These are phyloP conservation scores for Drosophila acutilabella DNA, from an alignment of 2,888 invertebrate species.

Conservation along the genomic window DNA sequence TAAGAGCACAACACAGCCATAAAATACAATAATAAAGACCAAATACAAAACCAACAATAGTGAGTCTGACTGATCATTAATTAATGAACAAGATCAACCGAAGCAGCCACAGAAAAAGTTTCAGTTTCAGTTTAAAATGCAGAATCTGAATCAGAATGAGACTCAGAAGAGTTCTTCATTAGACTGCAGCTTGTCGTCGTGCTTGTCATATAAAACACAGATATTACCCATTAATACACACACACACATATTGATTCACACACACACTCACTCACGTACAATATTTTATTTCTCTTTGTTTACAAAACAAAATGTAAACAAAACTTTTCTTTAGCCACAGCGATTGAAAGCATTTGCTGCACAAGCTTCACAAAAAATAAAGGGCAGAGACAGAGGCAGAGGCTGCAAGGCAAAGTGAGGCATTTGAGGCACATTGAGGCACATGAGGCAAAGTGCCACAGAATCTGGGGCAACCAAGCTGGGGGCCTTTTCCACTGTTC, in stretches of 20 bases:
- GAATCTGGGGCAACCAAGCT: constrained; percentile 80
- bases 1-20: constrained; percentile 73
- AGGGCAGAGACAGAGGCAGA: constrained; percentile 42
- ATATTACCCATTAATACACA: constrained; percentile 55
- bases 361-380: constrained; percentile 57
- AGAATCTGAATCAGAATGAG: constrained; percentile 5
- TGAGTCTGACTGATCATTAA: constrained; percentile 73
- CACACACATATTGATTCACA: constrained; percentile 14
- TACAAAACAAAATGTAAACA: constrained; percentile 81
- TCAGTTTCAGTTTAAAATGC: constrained; percentile 4
- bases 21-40: constrained; percentile 74
- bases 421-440: constrained; percentile 11
- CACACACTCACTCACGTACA: constrained; percentile 9
- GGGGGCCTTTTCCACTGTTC: constrained; percentile 69
- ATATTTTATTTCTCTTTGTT: constrained; percentile 67
- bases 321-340: constrained; percentile 66
- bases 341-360: constrained; percentile 69
- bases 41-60: constrained; percentile 50
- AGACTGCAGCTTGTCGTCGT: constrained; percentile 80
- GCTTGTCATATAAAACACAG: constrained; percentile 59
- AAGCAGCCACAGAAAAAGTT: constrained; percentile 27
- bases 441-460: constrained; percentile 38
- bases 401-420: constrained; percentile 10
- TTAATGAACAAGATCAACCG: constrained; percentile 79
- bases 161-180: constrained; percentile 63